These are phyloP conservation scores for Ischnura elegans DNA, from an alignment of 2,888 invertebrate species.

Conservation along the genomic window DNA sequence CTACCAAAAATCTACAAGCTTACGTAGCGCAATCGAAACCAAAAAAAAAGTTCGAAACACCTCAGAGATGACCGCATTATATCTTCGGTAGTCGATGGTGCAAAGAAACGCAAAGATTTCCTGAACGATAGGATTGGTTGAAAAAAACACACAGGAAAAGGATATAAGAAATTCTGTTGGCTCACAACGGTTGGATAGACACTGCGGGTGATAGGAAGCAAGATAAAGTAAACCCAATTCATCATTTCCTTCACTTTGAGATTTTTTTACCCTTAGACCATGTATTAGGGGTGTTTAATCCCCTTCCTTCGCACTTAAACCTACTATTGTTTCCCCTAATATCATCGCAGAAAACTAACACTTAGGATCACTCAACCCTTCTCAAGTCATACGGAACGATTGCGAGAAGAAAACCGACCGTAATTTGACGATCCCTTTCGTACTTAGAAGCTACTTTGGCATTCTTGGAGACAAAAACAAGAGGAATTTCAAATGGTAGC, in stretches of 20 bases:
- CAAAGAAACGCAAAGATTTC: slow-evolving; percentile 13
- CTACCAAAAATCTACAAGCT: too few relatives aligned
- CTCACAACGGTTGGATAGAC: neutral
- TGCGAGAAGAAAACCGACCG: neutral
- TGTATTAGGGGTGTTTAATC: neutral
- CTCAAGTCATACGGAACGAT: neutral
- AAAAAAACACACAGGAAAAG: neutral
- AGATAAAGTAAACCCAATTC: slow-evolving; percentile 20
- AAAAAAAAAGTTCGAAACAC: neutral
- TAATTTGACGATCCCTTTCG: neutral
- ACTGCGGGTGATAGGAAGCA: neutral
- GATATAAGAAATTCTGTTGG: neutral
- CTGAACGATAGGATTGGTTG: neutral
- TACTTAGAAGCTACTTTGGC: neutral
- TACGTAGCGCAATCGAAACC: neutral
- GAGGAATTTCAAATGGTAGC: neutral
- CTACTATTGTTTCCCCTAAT: neutral
- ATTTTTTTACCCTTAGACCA: neutral
- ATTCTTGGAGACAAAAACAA: neutral
- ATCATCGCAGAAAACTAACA: neutral
- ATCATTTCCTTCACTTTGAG: neutral
- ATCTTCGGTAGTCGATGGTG: neutral
- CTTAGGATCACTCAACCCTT: slow-evolving; percentile 3
- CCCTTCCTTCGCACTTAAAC: neutral
- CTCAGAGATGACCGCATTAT: neutral